Base-by-base conservation (phyloP, 2,888 invertebrate genomes). In the Vanessa cardui region DNA sequence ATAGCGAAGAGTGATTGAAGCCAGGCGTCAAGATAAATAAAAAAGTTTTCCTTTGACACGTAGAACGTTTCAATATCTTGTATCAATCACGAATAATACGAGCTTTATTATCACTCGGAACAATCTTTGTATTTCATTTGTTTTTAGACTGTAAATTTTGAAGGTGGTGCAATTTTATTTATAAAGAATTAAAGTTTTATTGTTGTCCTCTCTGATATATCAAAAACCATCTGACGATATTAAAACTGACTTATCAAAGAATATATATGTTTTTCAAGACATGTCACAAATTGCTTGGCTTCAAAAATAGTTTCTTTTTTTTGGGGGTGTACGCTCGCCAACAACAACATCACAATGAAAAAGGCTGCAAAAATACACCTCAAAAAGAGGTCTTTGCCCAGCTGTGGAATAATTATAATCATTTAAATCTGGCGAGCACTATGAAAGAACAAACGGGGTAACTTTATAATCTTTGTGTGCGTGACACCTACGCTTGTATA, bases 11-110 rank as follows among this genome's bases (percentile, higher is more conserved):
- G 65, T 65, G 58, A 59, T 71, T 47, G 56, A 62, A 68, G 60
- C 47, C 54, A 71, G 21, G 18, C 39, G 39, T 66, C 26, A 59
- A 54, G 20, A 71, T 63, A 71, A 63, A 68, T 62, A 68, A 44
- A 64, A 64, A 68, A 62, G 58, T 59, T 65, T 44, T 49, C 64
- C 60, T 71, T 71, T 71, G 68, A 66, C 68, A 65, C 68, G 50
- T 47, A 62, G 45, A 58, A 39, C 68, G 59, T 63, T 66, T 46
- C 49, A 63, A 71, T 62, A 63, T 54, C 52, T 44, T 65, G 56
- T 65, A 68, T 63, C 59, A 68, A 68, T 68, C 59, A 68, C 45
- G 60, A 65, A 63, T 62, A 71, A 47, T 59, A 58, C 59, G 58
- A 62, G 56, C 62, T 58, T 47, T 68, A 65, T 68, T 20, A 50